phyloP scores from a whole-genome alignment of 2,888 invertebrate species.

The Allygus modestus region DNA sequence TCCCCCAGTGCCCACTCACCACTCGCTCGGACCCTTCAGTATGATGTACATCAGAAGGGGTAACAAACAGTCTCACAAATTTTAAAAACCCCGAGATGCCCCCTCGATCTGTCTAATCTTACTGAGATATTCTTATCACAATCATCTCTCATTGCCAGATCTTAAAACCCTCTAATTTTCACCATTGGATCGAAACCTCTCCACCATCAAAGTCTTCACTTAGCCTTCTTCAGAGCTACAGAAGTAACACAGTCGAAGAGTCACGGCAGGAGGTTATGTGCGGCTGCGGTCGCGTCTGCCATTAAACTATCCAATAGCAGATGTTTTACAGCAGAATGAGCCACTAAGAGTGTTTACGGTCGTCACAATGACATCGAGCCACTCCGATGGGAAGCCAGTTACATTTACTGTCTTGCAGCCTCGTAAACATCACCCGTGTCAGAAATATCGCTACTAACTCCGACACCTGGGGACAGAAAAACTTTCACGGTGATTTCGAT shows the following conservation, averaged over 20 bases:
- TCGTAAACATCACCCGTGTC: slow-evolving; percentile 41
- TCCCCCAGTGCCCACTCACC: no score
- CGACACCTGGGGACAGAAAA: not conserved
- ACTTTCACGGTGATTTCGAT: not conserved
- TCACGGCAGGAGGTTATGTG: slow-evolving; percentile 7
- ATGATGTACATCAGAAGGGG: no score
- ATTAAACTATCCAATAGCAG: slow-evolving; percentile 54
- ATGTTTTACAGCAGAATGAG: slow-evolving; percentile 49
- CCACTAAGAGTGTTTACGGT: slow-evolving; percentile 37
- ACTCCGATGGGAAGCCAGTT: slow-evolving; percentile 17
- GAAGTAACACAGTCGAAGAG: not conserved
- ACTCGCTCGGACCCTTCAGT: no score
- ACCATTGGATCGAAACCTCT: no score
- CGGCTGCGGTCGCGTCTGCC: slow-evolving; percentile 45
- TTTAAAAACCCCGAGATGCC: no score
- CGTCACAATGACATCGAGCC: slow-evolving; percentile 33
- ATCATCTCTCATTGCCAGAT: no score
- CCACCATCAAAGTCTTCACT: not conserved
- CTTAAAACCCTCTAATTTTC: no score
- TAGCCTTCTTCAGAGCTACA: not conserved
- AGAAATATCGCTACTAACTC: slow-evolving; percentile 37
- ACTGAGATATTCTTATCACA: no score
- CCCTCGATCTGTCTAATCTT: no score
- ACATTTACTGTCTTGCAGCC: slow-evolving; percentile 6
- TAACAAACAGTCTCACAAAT: no score